These are phyloP conservation scores for Rhagoletis pomonella DNA, from an alignment of 1,140 invertebrate species.

Conservation along the genomic window DNA sequence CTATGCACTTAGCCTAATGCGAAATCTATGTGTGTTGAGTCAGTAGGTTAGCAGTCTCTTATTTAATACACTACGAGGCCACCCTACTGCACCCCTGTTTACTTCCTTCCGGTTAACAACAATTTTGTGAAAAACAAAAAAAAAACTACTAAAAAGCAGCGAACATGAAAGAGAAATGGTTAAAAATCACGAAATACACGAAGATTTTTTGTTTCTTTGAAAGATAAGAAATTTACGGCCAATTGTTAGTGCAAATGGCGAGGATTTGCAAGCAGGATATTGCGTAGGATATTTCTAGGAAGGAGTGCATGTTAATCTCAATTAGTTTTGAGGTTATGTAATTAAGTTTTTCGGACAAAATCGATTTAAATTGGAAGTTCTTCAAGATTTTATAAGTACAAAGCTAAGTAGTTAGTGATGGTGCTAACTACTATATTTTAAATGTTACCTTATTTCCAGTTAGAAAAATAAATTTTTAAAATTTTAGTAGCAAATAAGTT, in stretches of 20 bases:
- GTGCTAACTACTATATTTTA: too few relatives aligned
- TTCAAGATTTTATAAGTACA: too few relatives aligned
- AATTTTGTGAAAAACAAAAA: neutral
- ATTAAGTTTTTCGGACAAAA: neutral
- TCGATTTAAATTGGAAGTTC: too few relatives aligned
- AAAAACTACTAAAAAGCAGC: neutral
- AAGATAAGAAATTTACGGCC: constrained; percentile 6
- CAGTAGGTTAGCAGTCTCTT: neutral
- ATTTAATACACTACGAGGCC: neutral
- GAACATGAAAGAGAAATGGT: neutral
- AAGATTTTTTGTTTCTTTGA: neutral
- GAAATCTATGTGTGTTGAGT: neutral
- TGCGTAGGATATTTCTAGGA: neutral
- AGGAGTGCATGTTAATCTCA: neutral
- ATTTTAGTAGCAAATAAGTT: too few relatives aligned
- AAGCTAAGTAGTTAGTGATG: too few relatives aligned
- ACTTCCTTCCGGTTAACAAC: constrained; percentile 18
- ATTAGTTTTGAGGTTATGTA: neutral
- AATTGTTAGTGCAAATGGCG: neutral
- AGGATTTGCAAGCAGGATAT: neutral
- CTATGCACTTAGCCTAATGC: too few relatives aligned
- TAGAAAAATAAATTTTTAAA: too few relatives aligned
- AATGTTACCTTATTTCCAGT: too few relatives aligned
- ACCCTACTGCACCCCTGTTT: neutral
- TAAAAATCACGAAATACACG: neutral